These are phyloP conservation scores for Thumatha senex DNA, from an alignment of 2,888 invertebrate species.

Conservation along the genomic window DNA sequence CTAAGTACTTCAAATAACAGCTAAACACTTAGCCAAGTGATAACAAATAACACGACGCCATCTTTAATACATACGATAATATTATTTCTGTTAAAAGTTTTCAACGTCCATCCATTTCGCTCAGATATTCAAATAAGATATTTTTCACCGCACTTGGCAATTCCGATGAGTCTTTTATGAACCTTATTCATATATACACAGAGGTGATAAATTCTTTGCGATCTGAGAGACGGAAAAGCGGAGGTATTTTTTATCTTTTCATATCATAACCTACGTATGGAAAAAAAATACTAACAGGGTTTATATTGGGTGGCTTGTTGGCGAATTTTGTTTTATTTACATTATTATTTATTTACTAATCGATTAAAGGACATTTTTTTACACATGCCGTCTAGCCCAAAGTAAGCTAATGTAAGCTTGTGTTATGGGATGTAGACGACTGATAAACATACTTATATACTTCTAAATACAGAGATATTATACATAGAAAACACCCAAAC, in stretches of 20 bases:
- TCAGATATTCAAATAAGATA: slow-evolving; percentile 68
- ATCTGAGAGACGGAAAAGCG: slow-evolving; percentile 33
- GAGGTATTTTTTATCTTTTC: slow-evolving; percentile 42
- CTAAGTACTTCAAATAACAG: not conserved
- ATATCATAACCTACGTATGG: slow-evolving; percentile 22
- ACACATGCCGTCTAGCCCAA: too few species aligned
- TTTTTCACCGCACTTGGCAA: slow-evolving; percentile 53
- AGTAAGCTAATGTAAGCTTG: too few species aligned
- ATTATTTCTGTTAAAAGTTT: slow-evolving; percentile 74
- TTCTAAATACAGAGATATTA: too few species aligned
- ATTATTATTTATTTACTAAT: slow-evolving; percentile 27
- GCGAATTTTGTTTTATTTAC: slow-evolving; percentile 34
- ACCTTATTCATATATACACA: slow-evolving; percentile 50
- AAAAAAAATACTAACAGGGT: slow-evolving; percentile 40
- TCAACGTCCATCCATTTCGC: slow-evolving; percentile 57
- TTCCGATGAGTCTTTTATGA: slow-evolving; percentile 49
- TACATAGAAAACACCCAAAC: too few species aligned
- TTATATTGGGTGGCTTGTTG: slow-evolving; percentile 35
- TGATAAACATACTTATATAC: too few species aligned
- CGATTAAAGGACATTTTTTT: too few species aligned
- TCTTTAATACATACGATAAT: slow-evolving; percentile 59
- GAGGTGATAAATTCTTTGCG: slow-evolving; percentile 45
- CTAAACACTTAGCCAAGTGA: slow-evolving; percentile 1
- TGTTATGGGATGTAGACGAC: too few species aligned
- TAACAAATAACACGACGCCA: slow-evolving; percentile 8